These are phyloP conservation scores for Conus canariensis DNA, from an alignment of 2,888 invertebrate species.

Conservation along the genomic window DNA sequence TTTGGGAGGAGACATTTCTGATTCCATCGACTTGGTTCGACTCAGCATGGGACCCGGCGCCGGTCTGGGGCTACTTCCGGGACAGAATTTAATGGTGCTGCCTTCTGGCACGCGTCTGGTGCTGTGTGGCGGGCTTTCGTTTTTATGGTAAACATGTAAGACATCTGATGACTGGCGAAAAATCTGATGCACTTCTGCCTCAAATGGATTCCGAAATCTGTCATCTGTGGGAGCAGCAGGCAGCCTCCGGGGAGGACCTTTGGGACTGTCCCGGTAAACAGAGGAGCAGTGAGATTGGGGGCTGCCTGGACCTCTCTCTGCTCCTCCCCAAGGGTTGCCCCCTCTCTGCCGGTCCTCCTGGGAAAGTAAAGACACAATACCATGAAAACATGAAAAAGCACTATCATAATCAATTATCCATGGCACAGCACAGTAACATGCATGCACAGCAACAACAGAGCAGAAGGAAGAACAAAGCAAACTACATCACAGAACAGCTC, in stretches of 20 bases:
- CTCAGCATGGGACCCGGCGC: background rate
- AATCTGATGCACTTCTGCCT: constrained; percentile 4
- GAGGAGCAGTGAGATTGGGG: background rate
- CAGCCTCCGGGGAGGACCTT: background rate
- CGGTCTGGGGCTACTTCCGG: background rate
- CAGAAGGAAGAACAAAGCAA: too few relatives aligned
- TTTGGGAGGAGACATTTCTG: background rate
- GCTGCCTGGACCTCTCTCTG: background rate
- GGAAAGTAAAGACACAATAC: background rate
- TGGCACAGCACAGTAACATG: background rate
- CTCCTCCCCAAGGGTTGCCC: constrained; percentile 24
- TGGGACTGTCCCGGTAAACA: background rate
- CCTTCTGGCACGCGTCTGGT: background rate
- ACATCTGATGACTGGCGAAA: constrained; percentile 2
- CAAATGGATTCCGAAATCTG: constrained; percentile 10
- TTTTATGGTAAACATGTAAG: constrained; percentile 6
- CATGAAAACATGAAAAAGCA: background rate
- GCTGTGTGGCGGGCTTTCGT: background rate
- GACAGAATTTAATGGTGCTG: background rate
- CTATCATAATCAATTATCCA: background rate
- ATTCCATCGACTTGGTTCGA: background rate
- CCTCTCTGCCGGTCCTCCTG: constrained; percentile 30
- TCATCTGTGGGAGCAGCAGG: constrained; percentile 8
- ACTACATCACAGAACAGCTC: too few relatives aligned
- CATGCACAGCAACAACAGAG: background rate